Conservation (phyloP, 53 echinoderm and acorn worm species). For the Antedon mediterranea region DNA sequence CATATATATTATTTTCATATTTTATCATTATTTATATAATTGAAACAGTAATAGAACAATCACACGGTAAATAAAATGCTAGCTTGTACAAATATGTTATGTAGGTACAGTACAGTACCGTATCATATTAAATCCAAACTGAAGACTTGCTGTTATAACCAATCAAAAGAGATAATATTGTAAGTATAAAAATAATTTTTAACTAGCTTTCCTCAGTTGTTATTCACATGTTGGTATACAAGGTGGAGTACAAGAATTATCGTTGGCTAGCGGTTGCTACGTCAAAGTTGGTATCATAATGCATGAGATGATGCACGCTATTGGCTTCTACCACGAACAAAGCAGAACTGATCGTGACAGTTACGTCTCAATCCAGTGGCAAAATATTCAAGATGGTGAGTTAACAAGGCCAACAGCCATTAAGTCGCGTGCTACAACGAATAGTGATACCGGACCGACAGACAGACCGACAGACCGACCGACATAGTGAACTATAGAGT, state of each 20-base stretch:
- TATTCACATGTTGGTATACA: slow-evolving; percentile 45
- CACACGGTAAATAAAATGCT: no score
- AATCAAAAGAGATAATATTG: background rate
- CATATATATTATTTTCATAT: no score
- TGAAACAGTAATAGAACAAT: no score
- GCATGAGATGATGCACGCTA: slow-evolving; percentile 70
- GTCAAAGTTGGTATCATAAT: slow-evolving; percentile 48
- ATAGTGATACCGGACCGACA: no score
- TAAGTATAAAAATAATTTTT: background rate
- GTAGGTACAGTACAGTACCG: no score
- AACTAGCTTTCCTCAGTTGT: slow-evolving; percentile 21
- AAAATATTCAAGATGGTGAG: slow-evolving; percentile 46
- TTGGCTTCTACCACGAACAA: slow-evolving; percentile 66
- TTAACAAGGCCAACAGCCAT: background rate
- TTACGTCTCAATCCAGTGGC: slow-evolving; percentile 44
- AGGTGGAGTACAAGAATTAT: slow-evolving; percentile 46
- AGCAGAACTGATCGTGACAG: slow-evolving; percentile 54
- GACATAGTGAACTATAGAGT: no score
- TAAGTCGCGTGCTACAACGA: no score
- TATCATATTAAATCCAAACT: no score
- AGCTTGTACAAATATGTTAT: no score
- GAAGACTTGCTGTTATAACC: background rate
- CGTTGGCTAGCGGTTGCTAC: slow-evolving; percentile 40
- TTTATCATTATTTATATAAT: no score
- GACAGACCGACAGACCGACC: no score